Base-by-base conservation (phyloP, 2,888 invertebrate genomes). In the Scaptodrosophila latifasciaeformis region DNA sequence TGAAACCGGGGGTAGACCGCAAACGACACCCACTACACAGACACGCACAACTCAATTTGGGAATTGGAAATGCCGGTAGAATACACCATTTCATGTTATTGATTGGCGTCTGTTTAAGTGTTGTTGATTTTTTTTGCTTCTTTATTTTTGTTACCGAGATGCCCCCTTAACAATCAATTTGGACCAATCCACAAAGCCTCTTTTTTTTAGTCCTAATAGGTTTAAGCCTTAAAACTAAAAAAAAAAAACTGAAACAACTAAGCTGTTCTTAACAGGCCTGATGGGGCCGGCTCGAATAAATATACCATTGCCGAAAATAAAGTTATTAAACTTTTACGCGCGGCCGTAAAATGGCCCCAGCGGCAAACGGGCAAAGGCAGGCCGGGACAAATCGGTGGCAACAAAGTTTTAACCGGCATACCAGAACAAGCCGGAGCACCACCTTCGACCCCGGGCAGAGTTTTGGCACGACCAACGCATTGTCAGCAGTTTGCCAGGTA, bases 401-500 rank as follows among this genome's bases (percentile, higher is more conserved):
- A 66, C 24, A 46, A 66, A 74, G 57, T 65, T 70, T 57, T 47
- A 46, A 57, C 74, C 66, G 54, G 49, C 27, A 4, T 58, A 51
- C 62, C 47, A 35, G 17, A 39, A 12, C 47, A 21, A 10, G 37
- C 21, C 34, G 35, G 21, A 7, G 27, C 7, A 34, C 7, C 37
- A 47, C 10, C n/a, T 44, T 42, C 21, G 19, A n/a, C 29, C 21
- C 30, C 29, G 13, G 5, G 9, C 15, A 7, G 15, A 19, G 21
- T 31, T 40, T 9, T 2, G 0, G 9, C 30, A 1, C 18, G 17
- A 10, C 24, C 7, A 4, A 43, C 42, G 35, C 44, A 19, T 30
- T 29, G 4, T 67, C 69, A 60, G 68, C 67, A 67, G 54, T 58
- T 66, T 69, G 52, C 18, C 48, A 51, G 67, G 57, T 57, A 49